Conservation (phyloP, 2,797 vertebrate species). For the Pantherophis alleghaniensis region DNA sequence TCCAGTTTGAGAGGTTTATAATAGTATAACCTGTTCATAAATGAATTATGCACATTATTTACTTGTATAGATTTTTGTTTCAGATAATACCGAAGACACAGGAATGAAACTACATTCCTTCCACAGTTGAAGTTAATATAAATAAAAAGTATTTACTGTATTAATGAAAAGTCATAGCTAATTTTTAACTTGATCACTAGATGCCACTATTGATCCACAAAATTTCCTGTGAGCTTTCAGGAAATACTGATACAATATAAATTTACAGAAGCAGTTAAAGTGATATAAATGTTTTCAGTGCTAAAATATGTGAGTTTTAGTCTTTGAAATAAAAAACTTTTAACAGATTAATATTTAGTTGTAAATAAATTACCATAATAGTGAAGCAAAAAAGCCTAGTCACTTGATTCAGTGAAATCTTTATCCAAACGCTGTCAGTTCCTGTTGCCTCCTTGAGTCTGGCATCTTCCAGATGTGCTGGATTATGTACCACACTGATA, state of each 20-base stretch:
- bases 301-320: neutral
- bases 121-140: neutral
- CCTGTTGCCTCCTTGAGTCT: neutral
- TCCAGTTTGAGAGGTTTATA: neutral
- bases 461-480: neutral
- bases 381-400: neutral
- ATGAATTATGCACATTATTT: neutral
- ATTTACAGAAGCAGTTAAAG: neutral
- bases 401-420: neutral
- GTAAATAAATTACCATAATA: neutral
- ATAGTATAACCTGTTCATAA: neutral
- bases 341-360: neutral
- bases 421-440: neutral
- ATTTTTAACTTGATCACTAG: constrained; percentile 49
- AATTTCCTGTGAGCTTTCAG: neutral
- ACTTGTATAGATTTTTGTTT: neutral
- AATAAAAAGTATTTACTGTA: neutral
- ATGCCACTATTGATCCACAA: constrained; percentile 59
- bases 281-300: fast-evolving
- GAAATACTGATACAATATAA: neutral
- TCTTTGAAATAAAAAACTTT: neutral
- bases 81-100: fast-evolving
- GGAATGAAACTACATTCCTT: neutral
- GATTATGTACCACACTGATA: neutral
- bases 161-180: fast-evolving